A percentile compares a stretch with the other conserved stretches of the same genome.
Conservation (phyloP, 2,113 vertebrate species). For the Podarcis raffonei region DNA sequence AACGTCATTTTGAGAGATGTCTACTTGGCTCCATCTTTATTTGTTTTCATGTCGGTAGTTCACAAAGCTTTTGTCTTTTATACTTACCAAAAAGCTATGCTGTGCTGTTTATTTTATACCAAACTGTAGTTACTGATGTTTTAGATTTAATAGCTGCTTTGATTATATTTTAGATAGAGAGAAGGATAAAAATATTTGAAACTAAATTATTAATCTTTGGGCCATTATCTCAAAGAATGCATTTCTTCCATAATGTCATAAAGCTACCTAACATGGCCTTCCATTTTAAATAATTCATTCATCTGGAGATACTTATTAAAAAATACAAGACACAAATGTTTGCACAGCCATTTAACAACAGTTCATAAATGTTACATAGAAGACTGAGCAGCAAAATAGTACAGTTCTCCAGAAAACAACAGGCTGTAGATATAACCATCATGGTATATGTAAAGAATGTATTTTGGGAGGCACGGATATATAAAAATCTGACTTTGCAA, state of each 20-base stretch:
- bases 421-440: neutral
- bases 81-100: neutral
- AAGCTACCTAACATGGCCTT: neutral
- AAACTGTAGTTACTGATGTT: neutral
- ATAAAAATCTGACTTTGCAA: neutral
- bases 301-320: neutral
- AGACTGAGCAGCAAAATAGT: neutral
- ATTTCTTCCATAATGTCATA: neutral
- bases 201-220: neutral
- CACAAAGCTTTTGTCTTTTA: neutral
- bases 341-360: neutral
- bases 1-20: neutral
- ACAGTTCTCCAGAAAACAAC: neutral
- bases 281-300: neutral
- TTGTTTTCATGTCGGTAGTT: neutral
- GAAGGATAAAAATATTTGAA: neutral
- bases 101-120: neutral
- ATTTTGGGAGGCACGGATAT: neutral
- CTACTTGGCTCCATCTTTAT: neutral
- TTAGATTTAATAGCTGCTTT: neutral
- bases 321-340: neutral
- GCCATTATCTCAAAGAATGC: neutral
- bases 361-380: neutral
- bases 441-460: neutral
- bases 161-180: neutral